Conservation (phyloP, 2,113 vertebrate species). For the Pycnonotus jocosus region DNA sequence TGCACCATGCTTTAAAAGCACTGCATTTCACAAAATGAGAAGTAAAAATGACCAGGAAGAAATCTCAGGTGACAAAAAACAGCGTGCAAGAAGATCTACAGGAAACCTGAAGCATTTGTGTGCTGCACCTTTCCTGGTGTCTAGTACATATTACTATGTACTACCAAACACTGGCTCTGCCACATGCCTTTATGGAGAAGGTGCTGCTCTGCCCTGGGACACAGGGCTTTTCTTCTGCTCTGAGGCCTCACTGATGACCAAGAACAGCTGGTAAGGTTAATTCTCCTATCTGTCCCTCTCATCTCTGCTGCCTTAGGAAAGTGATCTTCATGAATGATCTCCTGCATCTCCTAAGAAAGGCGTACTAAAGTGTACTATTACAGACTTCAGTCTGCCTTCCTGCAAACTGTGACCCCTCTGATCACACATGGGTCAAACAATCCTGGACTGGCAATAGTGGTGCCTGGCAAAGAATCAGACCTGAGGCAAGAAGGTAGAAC, state of each 20-base stretch:
- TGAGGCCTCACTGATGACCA: neutral
- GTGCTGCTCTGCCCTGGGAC: neutral
- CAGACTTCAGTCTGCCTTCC: neutral
- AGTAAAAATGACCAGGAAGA: neutral
- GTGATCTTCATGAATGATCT: neutral
- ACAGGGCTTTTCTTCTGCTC: neutral
- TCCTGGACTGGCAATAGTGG: accelerated
- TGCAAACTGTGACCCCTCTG: neutral
- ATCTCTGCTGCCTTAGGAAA: neutral
- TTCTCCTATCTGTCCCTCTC: neutral
- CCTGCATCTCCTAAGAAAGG: neutral
- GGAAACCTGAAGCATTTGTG: neutral
- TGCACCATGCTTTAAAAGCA: neutral
- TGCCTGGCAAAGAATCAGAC: neutral
- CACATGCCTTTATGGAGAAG: accelerated
- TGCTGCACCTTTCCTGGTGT: neutral
- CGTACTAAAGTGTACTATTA: neutral
- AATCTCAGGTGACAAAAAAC: neutral
- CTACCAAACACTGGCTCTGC: neutral
- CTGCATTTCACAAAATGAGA: neutral
- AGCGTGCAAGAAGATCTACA: neutral
- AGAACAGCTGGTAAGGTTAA: neutral
- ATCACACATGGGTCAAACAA: neutral
- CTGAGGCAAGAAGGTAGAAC: neutral
- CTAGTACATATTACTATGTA: accelerated